Conservation (phyloP, 2,113 vertebrate genomes). For the Xiphophorus maculatus region DNA sequence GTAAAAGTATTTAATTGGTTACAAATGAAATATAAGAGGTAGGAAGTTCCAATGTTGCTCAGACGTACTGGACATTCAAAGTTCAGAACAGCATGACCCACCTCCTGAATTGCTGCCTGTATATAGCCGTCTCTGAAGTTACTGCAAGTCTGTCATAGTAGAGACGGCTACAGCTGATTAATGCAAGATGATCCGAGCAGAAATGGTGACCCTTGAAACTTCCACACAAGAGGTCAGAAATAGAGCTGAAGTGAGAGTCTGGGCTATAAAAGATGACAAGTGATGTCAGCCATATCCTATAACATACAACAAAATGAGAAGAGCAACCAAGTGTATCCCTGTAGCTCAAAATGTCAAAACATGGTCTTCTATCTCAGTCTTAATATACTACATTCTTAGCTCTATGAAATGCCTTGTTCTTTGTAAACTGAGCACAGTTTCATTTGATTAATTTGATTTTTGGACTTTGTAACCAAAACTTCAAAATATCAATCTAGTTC, state of each 20-base stretch:
- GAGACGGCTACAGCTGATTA: background rate
- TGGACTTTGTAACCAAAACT: background rate
- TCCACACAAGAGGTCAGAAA: constrained; percentile 17
- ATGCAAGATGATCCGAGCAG: constrained; percentile 4
- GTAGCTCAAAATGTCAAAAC: constrained; percentile 29
- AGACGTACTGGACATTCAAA: background rate
- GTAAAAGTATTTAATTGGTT: background rate
- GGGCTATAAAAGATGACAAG: constrained; percentile 31
- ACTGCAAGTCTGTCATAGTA: background rate
- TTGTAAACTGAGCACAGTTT: background rate
- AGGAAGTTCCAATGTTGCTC: background rate
- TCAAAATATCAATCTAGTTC: background rate
- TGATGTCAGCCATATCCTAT: constrained; percentile 35
- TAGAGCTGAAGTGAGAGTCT: constrained; percentile 49
- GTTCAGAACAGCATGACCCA: background rate
- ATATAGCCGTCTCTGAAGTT: background rate
- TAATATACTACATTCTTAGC: background rate
- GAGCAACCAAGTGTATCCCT: constrained; percentile 41
- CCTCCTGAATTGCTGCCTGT: background rate
- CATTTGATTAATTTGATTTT: background rate
- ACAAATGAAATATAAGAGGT: background rate
- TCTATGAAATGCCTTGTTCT: background rate
- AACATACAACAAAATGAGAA: constrained; percentile 33
- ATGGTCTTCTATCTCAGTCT: background rate
- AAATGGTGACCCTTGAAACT: constrained; percentile 1